A percentile compares a stretch with the other conserved stretches of the same genome.
Conservation (phyloP, 2,113 vertebrate species). For the Trematocara variabile region DNA sequence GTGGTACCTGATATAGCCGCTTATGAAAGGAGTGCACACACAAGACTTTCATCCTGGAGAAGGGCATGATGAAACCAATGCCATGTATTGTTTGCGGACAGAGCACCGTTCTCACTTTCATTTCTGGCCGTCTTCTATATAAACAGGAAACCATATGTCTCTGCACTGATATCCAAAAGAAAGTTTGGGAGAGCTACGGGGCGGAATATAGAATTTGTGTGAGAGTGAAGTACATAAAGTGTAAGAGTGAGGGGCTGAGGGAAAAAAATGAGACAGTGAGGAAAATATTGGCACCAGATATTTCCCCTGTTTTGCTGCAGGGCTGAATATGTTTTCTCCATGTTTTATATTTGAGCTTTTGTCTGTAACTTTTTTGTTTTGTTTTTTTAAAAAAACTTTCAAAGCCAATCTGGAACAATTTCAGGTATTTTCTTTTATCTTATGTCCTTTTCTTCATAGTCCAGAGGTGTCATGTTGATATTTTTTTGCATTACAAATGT, state of each 20-base stretch:
- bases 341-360: conserved; percentile 8
- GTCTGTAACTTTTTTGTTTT: not conserved
- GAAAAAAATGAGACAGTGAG: not conserved
- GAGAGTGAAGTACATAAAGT: conserved; percentile 21
- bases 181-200: not conserved
- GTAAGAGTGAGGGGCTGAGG: conserved; percentile 8
- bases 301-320: conserved; percentile 21
- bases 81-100: conserved; percentile 5
- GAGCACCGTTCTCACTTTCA: conserved; percentile 8
- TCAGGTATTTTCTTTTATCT: not conserved
- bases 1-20: not conserved
- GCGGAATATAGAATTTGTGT: not conserved
- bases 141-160: conserved; percentile 44
- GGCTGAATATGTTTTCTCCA: conserved; percentile 12
- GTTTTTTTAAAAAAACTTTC: not conserved
- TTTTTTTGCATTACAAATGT: not conserved
- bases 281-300: conserved; percentile 37
- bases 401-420: not conserved
- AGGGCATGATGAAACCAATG: not conserved
- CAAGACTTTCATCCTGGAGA: not conserved
- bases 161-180: conserved; percentile 15
- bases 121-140: conserved; percentile 17
- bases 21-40: not conserved
- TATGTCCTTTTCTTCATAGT: not conserved
- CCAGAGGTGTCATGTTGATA: not conserved